These are phyloP conservation scores for Anguilla pacifica DNA, from an alignment of 2,797 vertebrate genomes.

Conservation along the genomic window DNA sequence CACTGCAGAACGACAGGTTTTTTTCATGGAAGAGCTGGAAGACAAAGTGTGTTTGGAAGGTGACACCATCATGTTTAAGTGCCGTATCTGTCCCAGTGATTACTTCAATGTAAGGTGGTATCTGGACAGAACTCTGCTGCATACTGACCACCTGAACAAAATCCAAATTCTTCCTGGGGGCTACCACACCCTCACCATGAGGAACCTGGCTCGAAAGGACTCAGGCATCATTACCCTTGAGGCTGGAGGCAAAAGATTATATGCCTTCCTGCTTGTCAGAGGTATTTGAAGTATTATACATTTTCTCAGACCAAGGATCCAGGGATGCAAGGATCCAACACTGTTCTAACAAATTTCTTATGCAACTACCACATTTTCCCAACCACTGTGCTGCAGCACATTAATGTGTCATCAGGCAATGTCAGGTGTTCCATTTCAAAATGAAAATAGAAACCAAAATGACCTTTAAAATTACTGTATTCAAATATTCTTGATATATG, in stretches of 20 bases:
- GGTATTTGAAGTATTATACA: slow-evolving; percentile 65
- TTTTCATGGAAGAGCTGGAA: slow-evolving; percentile 83
- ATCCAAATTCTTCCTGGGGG: slow-evolving; percentile 77
- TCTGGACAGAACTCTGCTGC: slow-evolving; percentile 85
- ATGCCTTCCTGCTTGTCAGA: slow-evolving; percentile 85
- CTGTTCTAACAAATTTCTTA: too few relatives aligned
- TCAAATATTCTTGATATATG: too few relatives aligned
- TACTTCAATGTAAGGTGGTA: slow-evolving; percentile 83
- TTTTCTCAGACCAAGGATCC: background rate
- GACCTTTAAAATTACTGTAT: too few relatives aligned
- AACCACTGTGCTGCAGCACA: too few relatives aligned
- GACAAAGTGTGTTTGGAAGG: slow-evolving; percentile 83
- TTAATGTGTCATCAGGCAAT: too few relatives aligned
- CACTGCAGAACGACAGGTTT: slow-evolving; percentile 77
- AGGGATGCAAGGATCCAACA: too few relatives aligned
- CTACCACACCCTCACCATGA: slow-evolving; percentile 80
- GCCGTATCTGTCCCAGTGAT: slow-evolving; percentile 82
- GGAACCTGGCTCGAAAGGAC: slow-evolving; percentile 84
- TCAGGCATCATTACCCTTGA: slow-evolving; percentile 84
- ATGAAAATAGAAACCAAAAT: too few relatives aligned
- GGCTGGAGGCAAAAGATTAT: slow-evolving; percentile 85
- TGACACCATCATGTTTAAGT: slow-evolving; percentile 81
- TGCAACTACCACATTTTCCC: too few relatives aligned
- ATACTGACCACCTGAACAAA: slow-evolving; percentile 84
- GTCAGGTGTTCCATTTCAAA: too few relatives aligned